Evolutionary conservation across 2,797 vertebrate species (phyloP).

Genomic region (Clarias platycephalus): DNA sequence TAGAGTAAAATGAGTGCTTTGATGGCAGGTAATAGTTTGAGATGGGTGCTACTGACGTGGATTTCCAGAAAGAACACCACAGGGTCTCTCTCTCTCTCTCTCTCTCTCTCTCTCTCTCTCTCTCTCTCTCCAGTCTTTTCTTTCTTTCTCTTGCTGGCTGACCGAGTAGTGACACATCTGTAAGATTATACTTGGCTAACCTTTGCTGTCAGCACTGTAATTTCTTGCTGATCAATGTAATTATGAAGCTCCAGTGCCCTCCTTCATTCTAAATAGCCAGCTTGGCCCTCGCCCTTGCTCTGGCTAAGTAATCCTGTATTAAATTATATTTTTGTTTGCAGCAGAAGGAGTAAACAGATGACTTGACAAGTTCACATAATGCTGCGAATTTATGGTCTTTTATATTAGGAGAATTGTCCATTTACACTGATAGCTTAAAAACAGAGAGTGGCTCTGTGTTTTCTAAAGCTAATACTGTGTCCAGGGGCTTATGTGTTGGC

Average conservation of each 20-base stretch:
- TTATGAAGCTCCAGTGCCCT: constrained; percentile 70
- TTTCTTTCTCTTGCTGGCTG: constrained; percentile 28
- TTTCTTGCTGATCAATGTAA: constrained; percentile 79
- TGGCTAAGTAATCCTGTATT: constrained; percentile 42
- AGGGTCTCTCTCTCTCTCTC: constrained; percentile 64
- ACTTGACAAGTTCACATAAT: background rate
- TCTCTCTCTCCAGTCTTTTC: constrained; percentile 31
- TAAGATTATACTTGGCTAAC: constrained; percentile 71
- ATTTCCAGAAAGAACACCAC: constrained; percentile 75
- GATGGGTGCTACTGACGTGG: constrained; percentile 79
- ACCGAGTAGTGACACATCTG: constrained; percentile 67
- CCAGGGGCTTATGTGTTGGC: background rate
- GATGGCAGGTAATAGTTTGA: constrained; percentile 83
- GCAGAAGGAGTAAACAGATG: constrained; percentile 30
- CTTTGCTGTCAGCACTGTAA: constrained; percentile 73
- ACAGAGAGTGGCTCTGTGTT: background rate
- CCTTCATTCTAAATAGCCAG: constrained; percentile 61
- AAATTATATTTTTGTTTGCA: constrained; percentile 41
- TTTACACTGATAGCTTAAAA: background rate
- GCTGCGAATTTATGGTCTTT: background rate
- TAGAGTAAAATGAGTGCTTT: constrained; percentile 88
- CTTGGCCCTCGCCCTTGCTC: constrained; percentile 21
- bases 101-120: constrained; percentile 43
- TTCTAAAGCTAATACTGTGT: background rate
- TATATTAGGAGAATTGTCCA: background rate